Evolutionary conservation across 2,113 vertebrate genomes (phyloP).

Genomic region (Corydoras sp.): DNA sequence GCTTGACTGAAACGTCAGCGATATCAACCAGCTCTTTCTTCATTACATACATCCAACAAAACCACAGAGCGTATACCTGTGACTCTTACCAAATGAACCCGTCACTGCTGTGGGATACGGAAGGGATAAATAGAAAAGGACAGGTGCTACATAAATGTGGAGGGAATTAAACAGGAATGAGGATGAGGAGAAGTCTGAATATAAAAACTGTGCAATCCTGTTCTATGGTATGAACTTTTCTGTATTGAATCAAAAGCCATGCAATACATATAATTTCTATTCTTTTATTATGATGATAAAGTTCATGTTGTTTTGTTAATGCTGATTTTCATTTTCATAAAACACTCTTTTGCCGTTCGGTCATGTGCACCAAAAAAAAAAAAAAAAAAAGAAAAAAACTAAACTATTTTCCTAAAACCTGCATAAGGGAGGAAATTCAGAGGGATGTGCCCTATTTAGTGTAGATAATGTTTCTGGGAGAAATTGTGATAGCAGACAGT

Average conservation of each 20-base stretch:
- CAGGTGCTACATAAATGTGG: constrained; percentile 24
- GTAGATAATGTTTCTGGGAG: constrained; percentile 13
- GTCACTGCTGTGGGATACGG: constrained; percentile 13
- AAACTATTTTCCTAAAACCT: constrained; percentile 57
- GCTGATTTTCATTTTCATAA: constrained; percentile 53
- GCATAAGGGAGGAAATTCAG: constrained; percentile 34
- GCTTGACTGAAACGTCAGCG: constrained; percentile 27
- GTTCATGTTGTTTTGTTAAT: constrained; percentile 52
- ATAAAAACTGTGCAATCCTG: constrained; percentile 30
- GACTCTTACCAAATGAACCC: not conserved
- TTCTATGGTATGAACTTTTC: constrained; percentile 48
- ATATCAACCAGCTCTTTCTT: constrained; percentile 20
- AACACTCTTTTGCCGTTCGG: constrained; percentile 44
- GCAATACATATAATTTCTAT: constrained; percentile 59
- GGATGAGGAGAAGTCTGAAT: constrained; percentile 35
- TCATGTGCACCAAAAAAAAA: constrained; percentile 37
- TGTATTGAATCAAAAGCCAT: constrained; percentile 73
- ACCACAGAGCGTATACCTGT: constrained; percentile 4
- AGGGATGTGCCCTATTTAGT: constrained; percentile 3
- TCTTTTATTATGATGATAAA: constrained; percentile 59
- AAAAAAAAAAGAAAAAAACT: constrained; percentile 16
- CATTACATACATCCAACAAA: constrained; percentile 5
- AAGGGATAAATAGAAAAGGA: not conserved
- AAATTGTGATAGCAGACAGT: not conserved
- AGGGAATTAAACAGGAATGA: constrained; percentile 18